A percentile compares a stretch with the other conserved stretches of the same genome.
Conservation (phyloP, 2,113 vertebrate species). For the Mesocricetus auratus region DNA sequence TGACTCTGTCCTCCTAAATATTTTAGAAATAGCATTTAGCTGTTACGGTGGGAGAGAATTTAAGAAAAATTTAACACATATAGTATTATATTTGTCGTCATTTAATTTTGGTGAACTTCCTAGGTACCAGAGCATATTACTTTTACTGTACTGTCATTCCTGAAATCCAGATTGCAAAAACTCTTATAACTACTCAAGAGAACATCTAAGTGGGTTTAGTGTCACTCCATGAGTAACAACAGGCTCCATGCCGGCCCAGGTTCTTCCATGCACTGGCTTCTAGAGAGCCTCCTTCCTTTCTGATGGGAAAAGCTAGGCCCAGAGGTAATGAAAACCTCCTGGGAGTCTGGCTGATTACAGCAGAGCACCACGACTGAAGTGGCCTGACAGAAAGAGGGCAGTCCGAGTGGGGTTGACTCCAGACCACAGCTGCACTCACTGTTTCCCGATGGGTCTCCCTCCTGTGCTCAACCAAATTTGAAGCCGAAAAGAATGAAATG, state of each 20-base stretch:
- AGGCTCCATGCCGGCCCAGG: background rate
- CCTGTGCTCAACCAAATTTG: background rate
- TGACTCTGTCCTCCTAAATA: constrained; percentile 52
- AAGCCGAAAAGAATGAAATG: constrained; percentile 19
- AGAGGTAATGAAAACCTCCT: background rate
- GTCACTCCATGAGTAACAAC: background rate
- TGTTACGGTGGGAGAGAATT: constrained; percentile 58
- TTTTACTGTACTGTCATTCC: constrained; percentile 73
- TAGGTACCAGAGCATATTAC: constrained; percentile 62
- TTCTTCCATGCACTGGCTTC: background rate
- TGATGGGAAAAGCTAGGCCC: background rate
- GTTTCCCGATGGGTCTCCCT: background rate
- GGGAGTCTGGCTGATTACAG: background rate
- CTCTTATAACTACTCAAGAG: constrained; percentile 62
- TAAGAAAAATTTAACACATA: constrained; percentile 56
- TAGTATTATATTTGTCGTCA: constrained; percentile 69
- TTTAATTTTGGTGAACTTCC: constrained; percentile 65
- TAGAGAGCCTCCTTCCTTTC: background rate
- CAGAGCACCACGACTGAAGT: background rate
- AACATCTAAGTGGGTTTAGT: constrained; percentile 14
- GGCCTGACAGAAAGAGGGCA: rapidly evolving
- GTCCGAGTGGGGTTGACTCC: background rate
- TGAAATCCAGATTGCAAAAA: constrained; percentile 69
- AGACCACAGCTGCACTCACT: no score
- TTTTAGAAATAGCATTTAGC: constrained; percentile 64